A percentile compares a stretch with the other conserved stretches of the same genome.
phyloP scores from a whole-genome alignment of 2,113 vertebrate species.

The Bufo gargarizans region DNA sequence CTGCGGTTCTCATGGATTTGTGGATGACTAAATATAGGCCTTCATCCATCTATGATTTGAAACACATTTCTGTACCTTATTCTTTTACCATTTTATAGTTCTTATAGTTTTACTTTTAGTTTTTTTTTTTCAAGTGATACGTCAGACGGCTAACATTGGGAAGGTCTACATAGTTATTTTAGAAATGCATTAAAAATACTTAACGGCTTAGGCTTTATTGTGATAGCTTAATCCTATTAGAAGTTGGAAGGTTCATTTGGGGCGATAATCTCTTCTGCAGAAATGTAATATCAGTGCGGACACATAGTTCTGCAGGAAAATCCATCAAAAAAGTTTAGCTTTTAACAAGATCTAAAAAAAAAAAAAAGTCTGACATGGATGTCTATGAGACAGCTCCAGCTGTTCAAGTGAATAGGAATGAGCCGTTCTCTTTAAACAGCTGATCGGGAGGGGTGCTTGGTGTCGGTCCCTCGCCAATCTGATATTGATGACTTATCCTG shows the following conservation, averaged over 20 bases:
- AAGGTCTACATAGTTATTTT: neutral
- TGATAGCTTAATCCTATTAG: constrained; percentile 26
- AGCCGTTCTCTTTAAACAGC: no score
- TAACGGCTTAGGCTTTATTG: constrained; percentile 26
- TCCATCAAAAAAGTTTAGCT: neutral
- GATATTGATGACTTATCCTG: no score
- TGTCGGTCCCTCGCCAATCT: no score
- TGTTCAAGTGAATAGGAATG: no score
- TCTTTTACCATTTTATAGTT: neutral
- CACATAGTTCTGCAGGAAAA: neutral
- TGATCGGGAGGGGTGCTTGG: no score
- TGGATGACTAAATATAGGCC: constrained; percentile 13
- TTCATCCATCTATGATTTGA: neutral
- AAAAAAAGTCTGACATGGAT: no score
- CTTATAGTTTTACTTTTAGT: no score
- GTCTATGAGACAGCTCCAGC: no score
- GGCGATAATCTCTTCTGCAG: neutral
- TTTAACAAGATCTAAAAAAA: no score
- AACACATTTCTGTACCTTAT: neutral
- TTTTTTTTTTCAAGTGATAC: no score
- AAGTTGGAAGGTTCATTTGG: constrained; percentile 17
- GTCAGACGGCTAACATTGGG: no score
- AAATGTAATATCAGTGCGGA: neutral
- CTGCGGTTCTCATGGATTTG: neutral
- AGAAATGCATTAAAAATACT: constrained; percentile 20